Base-by-base conservation (phyloP, 2,797 vertebrate genomes). In the Anisognathus igniventris region DNA sequence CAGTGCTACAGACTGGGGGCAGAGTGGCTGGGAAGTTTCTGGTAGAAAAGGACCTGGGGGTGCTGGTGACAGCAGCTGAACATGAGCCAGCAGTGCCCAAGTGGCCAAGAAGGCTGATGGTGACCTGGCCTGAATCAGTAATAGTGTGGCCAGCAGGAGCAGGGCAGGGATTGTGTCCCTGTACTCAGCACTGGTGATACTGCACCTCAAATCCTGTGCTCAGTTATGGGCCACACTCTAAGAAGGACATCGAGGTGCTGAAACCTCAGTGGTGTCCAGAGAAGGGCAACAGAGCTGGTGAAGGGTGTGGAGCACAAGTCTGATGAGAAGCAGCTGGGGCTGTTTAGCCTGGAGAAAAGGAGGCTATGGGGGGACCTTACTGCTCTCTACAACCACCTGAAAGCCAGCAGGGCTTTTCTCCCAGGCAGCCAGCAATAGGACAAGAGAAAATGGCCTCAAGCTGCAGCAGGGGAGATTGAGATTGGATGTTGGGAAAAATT, bases 201-300 rank as follows among this genome's bases (percentile, higher is more conserved):
- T 0, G 0, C 30, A 60, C 7, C 45, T 53, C 14, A 22, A 33
- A 16, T 35, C 5, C 30, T 33, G 24, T 19, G 21, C 10, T 3
- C 39, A 39, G 9, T 2, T 66, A 44, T 31, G 60, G 24, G 39
- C 21, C 10, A 1, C 44, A 28, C 11, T 24, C 9, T 21, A 44
- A 20, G 19, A 51, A 40, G 9, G 16, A 18, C 42, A 40, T 2
- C 0, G 5, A 58, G 44, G 21, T 7, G 39, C 39, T 33, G 85
- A 42, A 58, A 72, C 10, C 16, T 47, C 66, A 45, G 2, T 5
- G 8, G 22, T n/a, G 27, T n/a, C n/a, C 20, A 58, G 37, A 33
- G 51, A 51, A 44, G n/a, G 16, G 27, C 9, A 72, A 3, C 0
- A 1, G 37, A 58, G 5, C 37, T 51, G 44, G 58, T 6, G 10